Evolutionary conservation across 2,888 invertebrate genomes (phyloP).

Genomic region (Laothoe populi): DNA sequence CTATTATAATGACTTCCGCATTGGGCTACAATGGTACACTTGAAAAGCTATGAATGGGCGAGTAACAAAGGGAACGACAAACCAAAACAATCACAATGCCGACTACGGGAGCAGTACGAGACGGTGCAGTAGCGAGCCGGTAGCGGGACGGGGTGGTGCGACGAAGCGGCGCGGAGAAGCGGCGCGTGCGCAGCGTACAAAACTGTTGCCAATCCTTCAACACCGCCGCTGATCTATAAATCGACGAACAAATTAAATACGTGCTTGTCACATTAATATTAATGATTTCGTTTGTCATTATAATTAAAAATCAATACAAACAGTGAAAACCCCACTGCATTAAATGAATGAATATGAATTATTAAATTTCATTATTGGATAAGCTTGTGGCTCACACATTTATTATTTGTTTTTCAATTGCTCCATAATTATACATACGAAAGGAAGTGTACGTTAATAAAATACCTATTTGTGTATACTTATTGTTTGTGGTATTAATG

Average conservation of each 20-base stretch:
- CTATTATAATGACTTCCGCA: conserved; percentile 56
- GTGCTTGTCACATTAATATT: conserved; percentile 20
- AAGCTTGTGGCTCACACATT: too few species aligned
- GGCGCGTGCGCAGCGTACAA: conserved; percentile 71
- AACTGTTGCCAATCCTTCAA: conserved; percentile 62
- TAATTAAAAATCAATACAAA: too few species aligned
- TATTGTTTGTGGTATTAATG: too few species aligned
- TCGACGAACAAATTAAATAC: conserved; percentile 24
- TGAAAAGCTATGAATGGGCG: conserved; percentile 53
- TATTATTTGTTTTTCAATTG: too few species aligned
- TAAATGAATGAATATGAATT: too few species aligned
- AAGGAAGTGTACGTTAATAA: too few species aligned
- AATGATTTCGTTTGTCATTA: conserved; percentile 17
- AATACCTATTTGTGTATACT: too few species aligned
- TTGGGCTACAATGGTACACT: conserved; percentile 58
- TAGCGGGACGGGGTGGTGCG: conserved; percentile 48
- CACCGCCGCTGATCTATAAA: conserved; percentile 36
- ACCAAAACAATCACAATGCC: conserved; percentile 74
- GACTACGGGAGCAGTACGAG: conserved; percentile 31
- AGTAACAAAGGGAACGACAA: conserved; percentile 64
- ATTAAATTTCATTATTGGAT: too few species aligned
- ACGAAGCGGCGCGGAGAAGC: conserved; percentile 47
- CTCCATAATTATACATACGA: too few species aligned
- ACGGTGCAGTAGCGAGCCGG: conserved; percentile 45
- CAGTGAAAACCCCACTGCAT: too few species aligned